A percentile compares a stretch with the other conserved stretches of the same genome.
These are phyloP conservation scores for Tympanuchus pallidicinctus DNA, from an alignment of 2,113 vertebrate genomes.

Conservation along the genomic window DNA sequence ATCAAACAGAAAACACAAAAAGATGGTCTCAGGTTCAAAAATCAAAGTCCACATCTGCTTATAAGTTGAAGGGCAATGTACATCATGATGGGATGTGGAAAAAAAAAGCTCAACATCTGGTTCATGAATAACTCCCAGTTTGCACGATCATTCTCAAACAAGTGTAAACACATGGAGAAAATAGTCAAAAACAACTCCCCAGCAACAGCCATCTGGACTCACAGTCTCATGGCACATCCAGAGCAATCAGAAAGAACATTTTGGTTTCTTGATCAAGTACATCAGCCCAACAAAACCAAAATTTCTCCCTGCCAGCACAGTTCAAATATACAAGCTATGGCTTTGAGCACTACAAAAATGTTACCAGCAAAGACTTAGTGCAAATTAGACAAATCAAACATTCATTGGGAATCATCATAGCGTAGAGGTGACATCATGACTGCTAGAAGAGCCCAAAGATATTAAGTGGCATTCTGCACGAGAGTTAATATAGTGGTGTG, in stretches of 20 bases:
- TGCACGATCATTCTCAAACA: neutral
- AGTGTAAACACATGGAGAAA: neutral
- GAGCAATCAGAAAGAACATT: neutral
- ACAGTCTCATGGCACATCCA: neutral
- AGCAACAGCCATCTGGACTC: neutral
- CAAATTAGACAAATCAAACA: neutral
- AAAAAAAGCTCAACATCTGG: neutral
- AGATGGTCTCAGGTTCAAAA: constrained; percentile 33
- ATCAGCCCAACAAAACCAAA: neutral
- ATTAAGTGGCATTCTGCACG: neutral
- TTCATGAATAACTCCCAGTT: neutral
- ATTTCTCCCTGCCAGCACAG: neutral
- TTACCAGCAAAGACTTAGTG: neutral
- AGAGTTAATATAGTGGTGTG: neutral
- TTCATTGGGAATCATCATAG: neutral
- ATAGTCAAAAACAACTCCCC: neutral
- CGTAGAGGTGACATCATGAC: neutral
- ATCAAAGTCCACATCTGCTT: constrained; percentile 4
- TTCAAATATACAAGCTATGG: neutral
- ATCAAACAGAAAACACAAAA: constrained; percentile 1
- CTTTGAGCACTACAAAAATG: neutral
- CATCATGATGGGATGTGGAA: neutral
- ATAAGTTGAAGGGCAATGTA: neutral
- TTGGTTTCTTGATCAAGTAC: neutral
- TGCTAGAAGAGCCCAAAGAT: neutral